A percentile compares a stretch with the other conserved stretches of the same genome.
Conservation (phyloP, 2,888 invertebrate genomes). For the Hirtodrosophila cameraria region DNA sequence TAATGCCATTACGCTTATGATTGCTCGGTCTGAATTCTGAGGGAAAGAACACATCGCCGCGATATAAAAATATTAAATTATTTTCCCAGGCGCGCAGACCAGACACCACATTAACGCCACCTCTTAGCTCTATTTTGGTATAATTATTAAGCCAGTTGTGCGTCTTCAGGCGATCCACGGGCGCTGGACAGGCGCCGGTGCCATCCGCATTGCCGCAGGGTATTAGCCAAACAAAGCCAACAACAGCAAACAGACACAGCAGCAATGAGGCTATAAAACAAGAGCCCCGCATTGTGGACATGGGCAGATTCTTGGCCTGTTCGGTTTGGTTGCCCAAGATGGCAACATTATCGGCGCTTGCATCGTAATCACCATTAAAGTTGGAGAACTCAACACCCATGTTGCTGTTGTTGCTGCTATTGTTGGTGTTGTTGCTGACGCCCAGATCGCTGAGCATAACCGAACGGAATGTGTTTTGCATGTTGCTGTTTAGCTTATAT, state of each 20-base stretch:
- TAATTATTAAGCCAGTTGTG: slow-evolving; percentile 89
- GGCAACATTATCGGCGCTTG: slow-evolving; percentile 83
- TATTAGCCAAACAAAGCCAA: slow-evolving; percentile 90
- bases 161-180: slow-evolving; percentile 86
- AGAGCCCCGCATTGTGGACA: slow-evolving; percentile 88
- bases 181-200: slow-evolving; percentile 87
- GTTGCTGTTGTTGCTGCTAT: slow-evolving; percentile 27
- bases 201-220: slow-evolving; percentile 87
- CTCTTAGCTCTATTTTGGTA: slow-evolving; percentile 89
- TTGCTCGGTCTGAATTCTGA: slow-evolving; percentile 84
- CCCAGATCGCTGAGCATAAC: slow-evolving; percentile 81
- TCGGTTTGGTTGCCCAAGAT: slow-evolving; percentile 81
- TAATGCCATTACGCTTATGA: slow-evolving; percentile 86
- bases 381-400: slow-evolving; percentile 79
- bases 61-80: slow-evolving; percentile 90
- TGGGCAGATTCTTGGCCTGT: slow-evolving; percentile 84
- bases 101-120: slow-evolving; percentile 88
- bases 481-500: slow-evolving; percentile 74
- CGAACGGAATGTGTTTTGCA: slow-evolving; percentile 82
- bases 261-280: slow-evolving; percentile 90
- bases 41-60: slow-evolving; percentile 88
- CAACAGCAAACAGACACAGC: slow-evolving; percentile 88
- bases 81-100: slow-evolving; percentile 87
- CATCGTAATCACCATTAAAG: slow-evolving; percentile 82
- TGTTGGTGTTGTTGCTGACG: slow-evolving; percentile 27